Evolutionary conservation across 2,113 vertebrate species (phyloP).

Genomic region (Dryoscopus gambensis): DNA sequence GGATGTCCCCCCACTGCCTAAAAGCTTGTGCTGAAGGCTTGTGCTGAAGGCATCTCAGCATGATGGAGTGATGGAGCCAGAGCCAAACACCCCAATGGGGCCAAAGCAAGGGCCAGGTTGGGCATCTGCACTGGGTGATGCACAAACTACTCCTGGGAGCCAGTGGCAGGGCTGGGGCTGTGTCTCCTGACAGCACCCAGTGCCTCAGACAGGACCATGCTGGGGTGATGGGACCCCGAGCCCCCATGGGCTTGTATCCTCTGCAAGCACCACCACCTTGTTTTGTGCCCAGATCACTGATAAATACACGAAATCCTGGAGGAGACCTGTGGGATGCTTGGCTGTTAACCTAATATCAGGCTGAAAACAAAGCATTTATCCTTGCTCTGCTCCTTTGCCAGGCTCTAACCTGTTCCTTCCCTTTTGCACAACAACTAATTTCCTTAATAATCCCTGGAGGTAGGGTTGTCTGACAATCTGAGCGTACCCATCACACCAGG

Average conservation of each 20-base stretch:
- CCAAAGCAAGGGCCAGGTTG: neutral
- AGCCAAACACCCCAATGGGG: rapidly evolving
- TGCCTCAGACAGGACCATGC: neutral
- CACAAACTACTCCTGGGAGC: neutral
- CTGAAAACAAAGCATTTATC: neutral
- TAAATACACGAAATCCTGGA: neutral
- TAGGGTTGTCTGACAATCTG: neutral
- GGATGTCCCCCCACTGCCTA: neutral
- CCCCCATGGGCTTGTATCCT: rapidly evolving
- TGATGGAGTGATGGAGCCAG: neutral
- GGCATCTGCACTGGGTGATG: neutral
- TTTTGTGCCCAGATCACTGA: neutral
- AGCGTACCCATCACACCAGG: neutral
- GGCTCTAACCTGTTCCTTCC: neutral
- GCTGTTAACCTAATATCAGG: neutral
- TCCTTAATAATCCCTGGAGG: neutral
- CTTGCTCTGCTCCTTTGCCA: neutral
- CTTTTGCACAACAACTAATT: neutral
- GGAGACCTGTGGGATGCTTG: neutral
- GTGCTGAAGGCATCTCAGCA: neutral
- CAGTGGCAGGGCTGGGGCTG: neutral
- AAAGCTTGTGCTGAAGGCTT: neutral
- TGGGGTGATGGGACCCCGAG: neutral
- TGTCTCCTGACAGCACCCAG: neutral
- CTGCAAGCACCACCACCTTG: neutral